Evolutionary conservation across 2,888 invertebrate genomes (phyloP), one percentile per base, ranked within the genome.

Genomic region (Anodontia alba): DNA sequence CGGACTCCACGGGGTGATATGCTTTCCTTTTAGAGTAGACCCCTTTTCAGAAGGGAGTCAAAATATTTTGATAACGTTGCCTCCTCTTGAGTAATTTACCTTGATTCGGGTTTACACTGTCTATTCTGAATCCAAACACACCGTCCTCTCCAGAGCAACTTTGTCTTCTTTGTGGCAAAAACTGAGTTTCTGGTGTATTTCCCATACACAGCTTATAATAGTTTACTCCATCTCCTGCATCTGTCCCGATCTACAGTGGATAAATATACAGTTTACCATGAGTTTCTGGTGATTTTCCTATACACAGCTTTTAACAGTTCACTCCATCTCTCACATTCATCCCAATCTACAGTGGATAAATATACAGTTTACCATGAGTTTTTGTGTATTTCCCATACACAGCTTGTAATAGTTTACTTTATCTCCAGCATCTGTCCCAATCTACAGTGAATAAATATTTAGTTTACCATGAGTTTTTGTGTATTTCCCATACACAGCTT

Each of bases 81-180:
- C n/a, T n/a, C n/a, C n/a, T n/a, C n/a, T n/a, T n/a, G n/a, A n/a
- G n/a, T n/a, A n/a, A n/a, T n/a, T n/a, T n/a, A 62, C 62, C 62
- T 62, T 62, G 62, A 17, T 33, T 33, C 17, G 62, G 62, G 33
- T 62, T 62, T 1, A 33, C 33, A 62, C 29, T 33, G 23, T 62
- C 62, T 17, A 62, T 62, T 33, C 62, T 62, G 17, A 62, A 62
- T 15, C 62, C 62, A 62, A 62, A 62, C 8, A 62, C 62, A 31
- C 62, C 62, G 31, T 20, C 5, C 3, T 62, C 62, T 12, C 33
- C 7, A 23, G 20, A 29, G n/a, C 62, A 62, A 5, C 29, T 33
- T 29, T 62, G 62, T 62, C 29, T 62, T 17, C 26, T 1, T n/a
- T 3, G 31, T 31, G 62, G 62, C 20, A 62, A 20, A 1, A 1